Conservation (phyloP, 1,140 invertebrate species). For the Phthorimaea operculella region DNA sequence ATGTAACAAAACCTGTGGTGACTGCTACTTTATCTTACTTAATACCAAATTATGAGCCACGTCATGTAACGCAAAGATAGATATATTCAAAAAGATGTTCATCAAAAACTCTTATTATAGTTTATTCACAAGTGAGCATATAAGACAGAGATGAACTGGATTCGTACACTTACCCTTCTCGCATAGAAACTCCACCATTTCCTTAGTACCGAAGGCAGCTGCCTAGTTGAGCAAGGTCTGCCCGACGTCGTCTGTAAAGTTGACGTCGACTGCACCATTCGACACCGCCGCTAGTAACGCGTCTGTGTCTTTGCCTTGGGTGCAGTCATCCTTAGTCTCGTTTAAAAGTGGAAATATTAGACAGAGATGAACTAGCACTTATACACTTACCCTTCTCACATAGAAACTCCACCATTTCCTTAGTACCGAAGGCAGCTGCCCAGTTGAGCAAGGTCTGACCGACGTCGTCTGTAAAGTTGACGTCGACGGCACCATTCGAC, state of each 20-base stretch:
- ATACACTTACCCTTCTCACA: conserved; percentile 83
- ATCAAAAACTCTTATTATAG: too few relatives aligned
- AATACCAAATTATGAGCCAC: too few relatives aligned
- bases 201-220: conserved; percentile 96
- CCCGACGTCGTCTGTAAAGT: conserved; percentile 99
- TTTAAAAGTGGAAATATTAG: too few relatives aligned
- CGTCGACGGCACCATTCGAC: conserved; percentile 93
- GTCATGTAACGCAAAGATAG: too few relatives aligned
- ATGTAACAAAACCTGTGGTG: too few relatives aligned
- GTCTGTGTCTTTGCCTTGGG: conserved; percentile 99
- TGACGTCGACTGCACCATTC: conserved; percentile 94
- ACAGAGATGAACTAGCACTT: too few relatives aligned
- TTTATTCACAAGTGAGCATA: too few relatives aligned
- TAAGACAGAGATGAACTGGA: too few relatives aligned
- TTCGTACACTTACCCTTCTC: conserved; percentile 88
- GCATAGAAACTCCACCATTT: conserved; percentile 99
- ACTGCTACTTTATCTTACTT: too few relatives aligned
- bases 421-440: conserved; percentile 98
- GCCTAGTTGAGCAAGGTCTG: conserved; percentile 99
- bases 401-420: conserved; percentile 99
- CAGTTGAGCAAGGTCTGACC: conserved; percentile 98
- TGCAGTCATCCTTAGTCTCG: too few relatives aligned
- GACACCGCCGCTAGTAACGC: conserved; percentile 96
- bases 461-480: conserved; percentile 99
- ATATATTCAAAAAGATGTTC: too few relatives aligned